phyloP scores from a whole-genome alignment of 2,888 invertebrate genomes.

The Cecidostiba fungosa region DNA sequence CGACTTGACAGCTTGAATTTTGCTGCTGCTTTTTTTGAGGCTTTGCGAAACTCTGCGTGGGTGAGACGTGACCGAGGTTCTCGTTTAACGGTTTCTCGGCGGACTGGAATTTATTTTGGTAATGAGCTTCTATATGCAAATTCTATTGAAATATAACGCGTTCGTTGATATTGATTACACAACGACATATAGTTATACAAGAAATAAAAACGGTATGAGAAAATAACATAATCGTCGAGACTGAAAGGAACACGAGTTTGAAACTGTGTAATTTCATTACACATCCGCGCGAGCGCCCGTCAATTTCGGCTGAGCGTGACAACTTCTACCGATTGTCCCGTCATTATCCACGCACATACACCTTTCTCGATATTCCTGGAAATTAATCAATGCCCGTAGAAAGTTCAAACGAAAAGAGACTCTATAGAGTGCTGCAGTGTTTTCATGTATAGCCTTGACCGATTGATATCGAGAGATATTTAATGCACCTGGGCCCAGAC shows the following conservation, averaged over 20 bases:
- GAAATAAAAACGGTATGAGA: neutral
- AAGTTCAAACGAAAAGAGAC: conserved; percentile 43
- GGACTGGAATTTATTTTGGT: neutral
- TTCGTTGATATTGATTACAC: neutral
- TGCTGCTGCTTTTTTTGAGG: neutral
- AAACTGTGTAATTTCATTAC: neutral
- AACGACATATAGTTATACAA: neutral
- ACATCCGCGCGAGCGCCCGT: neutral
- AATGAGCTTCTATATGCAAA: conserved; percentile 5
- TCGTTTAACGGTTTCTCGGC: neutral
- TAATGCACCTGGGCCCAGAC: conserved; percentile 6
- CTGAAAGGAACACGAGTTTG: neutral
- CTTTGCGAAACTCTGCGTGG: neutral
- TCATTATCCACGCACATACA: neutral
- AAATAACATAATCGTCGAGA: neutral
- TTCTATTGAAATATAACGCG: neutral
- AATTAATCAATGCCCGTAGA: conserved; percentile 37
- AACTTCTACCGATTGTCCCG: neutral
- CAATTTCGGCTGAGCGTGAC: neutral
- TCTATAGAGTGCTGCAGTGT: neutral
- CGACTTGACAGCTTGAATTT: neutral
- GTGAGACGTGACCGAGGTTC: neutral
- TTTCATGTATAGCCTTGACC: conserved; percentile 48
- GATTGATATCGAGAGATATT: conserved; percentile 40
- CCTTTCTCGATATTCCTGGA: neutral